A percentile compares a stretch with the other conserved stretches of the same genome.
Conservation (phyloP, 2,113 vertebrate genomes). For the Sinocyclocheilus anophthalmus region DNA sequence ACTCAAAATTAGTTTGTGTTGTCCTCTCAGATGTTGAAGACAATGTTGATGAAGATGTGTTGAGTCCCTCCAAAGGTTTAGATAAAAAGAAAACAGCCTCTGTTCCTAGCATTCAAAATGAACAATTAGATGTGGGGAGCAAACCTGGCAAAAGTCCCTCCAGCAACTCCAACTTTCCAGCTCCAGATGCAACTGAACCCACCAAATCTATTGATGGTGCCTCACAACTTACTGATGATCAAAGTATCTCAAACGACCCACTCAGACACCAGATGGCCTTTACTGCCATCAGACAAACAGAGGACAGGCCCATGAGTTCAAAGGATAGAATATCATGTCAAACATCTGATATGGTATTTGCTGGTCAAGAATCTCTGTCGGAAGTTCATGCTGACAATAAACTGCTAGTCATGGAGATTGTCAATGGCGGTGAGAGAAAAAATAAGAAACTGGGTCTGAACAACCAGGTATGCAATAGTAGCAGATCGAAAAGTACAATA, state of each 20-base stretch:
- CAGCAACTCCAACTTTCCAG: not conserved
- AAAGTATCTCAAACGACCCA: not conserved
- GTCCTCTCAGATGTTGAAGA: conserved; percentile 38
- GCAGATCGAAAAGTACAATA: conserved; percentile 10
- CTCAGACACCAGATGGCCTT: not conserved
- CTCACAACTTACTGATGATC: not conserved
- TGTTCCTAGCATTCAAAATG: not conserved
- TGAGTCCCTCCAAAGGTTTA: not conserved
- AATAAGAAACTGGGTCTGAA: conserved; percentile 8
- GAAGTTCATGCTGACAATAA: not conserved
- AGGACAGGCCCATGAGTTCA: not conserved
- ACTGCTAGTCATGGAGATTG: not conserved
- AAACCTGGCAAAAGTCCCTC: not conserved
- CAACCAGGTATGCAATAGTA: conserved; percentile 42
- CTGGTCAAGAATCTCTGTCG: not conserved
- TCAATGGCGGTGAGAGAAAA: conserved; percentile 27
- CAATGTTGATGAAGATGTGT: conserved; percentile 7
- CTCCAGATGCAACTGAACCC: not conserved
- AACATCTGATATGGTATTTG: conserved; percentile 22
- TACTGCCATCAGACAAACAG: conserved; percentile 2
- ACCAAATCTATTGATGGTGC: not conserved
- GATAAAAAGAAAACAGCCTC: conserved; percentile 22
- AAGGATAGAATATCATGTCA: not conserved
- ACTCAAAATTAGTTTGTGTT: not conserved
- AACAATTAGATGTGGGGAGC: not conserved